Evolutionary conservation across 2,113 vertebrate genomes (phyloP).

Genomic region (chimpanzee (Pan troglodytes)): NHGRI_mPanTro3-v2.1_pri NC_086015.1:178973001-178973500

Average conservation of each 20-base stretch:
- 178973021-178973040: constrained; percentile 57
- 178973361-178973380: constrained; percentile 57
- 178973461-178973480: constrained; percentile 17
- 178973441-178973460: constrained; percentile 56
- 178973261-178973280: constrained; percentile 1
- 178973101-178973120: constrained; percentile 48
- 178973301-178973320: constrained; percentile 24
- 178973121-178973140: constrained; percentile 20
- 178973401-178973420: constrained; percentile 39
- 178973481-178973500: constrained; percentile 30
- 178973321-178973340: constrained; percentile 57
- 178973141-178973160: neutral
- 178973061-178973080: constrained; percentile 45
- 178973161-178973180: constrained; percentile 35
- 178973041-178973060: constrained; percentile 64
- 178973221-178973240: neutral
- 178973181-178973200: neutral
- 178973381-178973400: neutral
- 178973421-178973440: neutral
- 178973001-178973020: constrained; percentile 58
- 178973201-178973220: constrained; percentile 35
- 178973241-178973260: constrained; percentile 10
- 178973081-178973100: neutral
- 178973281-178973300: constrained; percentile 28
- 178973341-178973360: neutral